Evolutionary conservation across 1,140 invertebrate species (phyloP).

Genomic region (Trichoplusia ni): DNA sequence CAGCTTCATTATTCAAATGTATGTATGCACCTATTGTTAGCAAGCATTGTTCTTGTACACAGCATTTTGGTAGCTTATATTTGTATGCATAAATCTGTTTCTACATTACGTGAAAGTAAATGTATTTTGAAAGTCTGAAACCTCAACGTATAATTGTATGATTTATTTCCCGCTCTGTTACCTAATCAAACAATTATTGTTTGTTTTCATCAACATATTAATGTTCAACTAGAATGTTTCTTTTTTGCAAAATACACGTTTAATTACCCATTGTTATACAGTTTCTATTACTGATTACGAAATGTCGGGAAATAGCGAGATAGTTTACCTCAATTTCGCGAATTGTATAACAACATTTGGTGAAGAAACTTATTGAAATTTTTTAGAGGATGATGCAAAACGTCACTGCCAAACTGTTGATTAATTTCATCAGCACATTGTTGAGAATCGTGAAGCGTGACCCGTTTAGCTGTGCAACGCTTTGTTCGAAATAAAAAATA

Average conservation of each 20-base stretch:
- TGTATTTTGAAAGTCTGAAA: conserved; percentile 13
- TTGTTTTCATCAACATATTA: neutral
- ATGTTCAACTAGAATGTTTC: conserved; percentile 3
- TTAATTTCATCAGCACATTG: conserved; percentile 69
- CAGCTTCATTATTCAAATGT: conserved; percentile 9
- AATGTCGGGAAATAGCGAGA: neutral
- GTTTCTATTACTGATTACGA: conserved; percentile 10
- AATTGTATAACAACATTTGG: conserved; percentile 9
- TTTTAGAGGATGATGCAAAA: conserved; percentile 31
- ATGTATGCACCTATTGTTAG: neutral
- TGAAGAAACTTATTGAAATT: conserved; percentile 21
- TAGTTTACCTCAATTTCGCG: neutral
- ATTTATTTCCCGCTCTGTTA: conserved; percentile 10
- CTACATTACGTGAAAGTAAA: conserved; percentile 10
- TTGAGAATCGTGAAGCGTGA: conserved; percentile 57
- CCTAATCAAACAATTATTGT: conserved; percentile 8
- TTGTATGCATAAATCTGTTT: too few species aligned
- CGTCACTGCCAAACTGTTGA: conserved; percentile 43
- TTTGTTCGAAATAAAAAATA: conserved; percentile 51
- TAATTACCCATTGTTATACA: conserved; percentile 23
- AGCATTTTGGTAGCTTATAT: too few species aligned
- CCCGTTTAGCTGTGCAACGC: conserved; percentile 49
- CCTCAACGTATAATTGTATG: conserved; percentile 4
- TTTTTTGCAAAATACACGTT: neutral
- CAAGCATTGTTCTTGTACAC: too few species aligned